Evolutionary conservation across 2,797 vertebrate genomes (phyloP), one percentile per base, ranked within the genome.

Genomic region (Sebastes taczanowskii): DNA sequence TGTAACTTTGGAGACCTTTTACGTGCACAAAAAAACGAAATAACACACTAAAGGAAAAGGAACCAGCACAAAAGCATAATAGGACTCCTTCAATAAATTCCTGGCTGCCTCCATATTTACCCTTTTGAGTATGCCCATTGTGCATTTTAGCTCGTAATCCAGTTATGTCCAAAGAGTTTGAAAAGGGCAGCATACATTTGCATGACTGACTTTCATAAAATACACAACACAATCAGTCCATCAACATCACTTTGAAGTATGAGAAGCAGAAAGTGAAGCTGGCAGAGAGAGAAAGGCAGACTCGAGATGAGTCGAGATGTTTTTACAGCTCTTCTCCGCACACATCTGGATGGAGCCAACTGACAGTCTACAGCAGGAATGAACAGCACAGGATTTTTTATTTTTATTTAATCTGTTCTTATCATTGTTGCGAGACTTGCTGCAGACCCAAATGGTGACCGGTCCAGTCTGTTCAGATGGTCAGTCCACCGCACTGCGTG

Each of bases 391-490:
- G 70, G 2, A 55, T 13, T 34, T n/a, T 64, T 55, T 56, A 11
- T 52, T 18, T 18, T 38, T n/a, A 22, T 55, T 49, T 22, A 71
- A 79, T 86, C 59, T 81, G 32, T 65, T 42, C 59, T 77, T 86
- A 88, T 80, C 71, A 22, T 53, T 25, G 49, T 55, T 69, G 16
- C 55, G 64, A 10, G 66, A 85, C 34, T 65, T 2, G 0, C 46
- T 77, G 29, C 70, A 59, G 67, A 83, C 62, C 27, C 52, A 73
- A 9, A 8, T 25, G 38, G 35, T 62, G 75, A 81, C 68, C 11
- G 73, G 23, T 52, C 53, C 56, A 7, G 29, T 73, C 72, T 62
- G 59, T 82, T 60, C 85, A 81, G 74, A 85, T 77, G 62, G 80
- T 71, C 70, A 34, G 20, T 58, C 52, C 42, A 67, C 53, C 77